Conservation (phyloP, 2,888 invertebrate species). For the Rhagophthalmus giganteus region DNA sequence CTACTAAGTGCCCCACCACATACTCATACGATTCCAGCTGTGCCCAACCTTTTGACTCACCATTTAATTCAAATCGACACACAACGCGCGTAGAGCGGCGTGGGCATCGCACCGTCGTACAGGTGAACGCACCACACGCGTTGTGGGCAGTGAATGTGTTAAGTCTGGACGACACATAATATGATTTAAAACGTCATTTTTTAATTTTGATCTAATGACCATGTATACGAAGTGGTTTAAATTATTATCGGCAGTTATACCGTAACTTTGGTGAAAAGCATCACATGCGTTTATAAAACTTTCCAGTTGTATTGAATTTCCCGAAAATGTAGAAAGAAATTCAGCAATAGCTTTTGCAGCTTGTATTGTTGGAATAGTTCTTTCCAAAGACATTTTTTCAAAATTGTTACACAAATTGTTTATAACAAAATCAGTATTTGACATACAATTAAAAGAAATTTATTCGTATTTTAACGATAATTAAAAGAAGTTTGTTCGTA, state of each 20-base stretch:
- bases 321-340: constrained; percentile 5
- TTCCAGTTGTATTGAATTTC: constrained; percentile 4
- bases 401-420: background rate
- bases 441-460: no score
- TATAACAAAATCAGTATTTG: no score
- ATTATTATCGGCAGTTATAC: constrained; percentile 7
- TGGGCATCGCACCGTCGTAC: no score
- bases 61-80: no score
- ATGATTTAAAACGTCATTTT: background rate
- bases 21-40: no score
- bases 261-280: constrained; percentile 3
- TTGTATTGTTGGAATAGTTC: constrained; percentile 7
- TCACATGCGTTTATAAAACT: constrained; percentile 5
- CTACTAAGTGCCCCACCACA: no score
- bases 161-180: constrained; percentile 11
- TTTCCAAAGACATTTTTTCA: constrained; percentile 3
- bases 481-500: no score
- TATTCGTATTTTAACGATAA: no score
- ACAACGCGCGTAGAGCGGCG: no score
- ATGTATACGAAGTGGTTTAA: constrained; percentile 5
- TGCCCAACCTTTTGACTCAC: no score
- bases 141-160: no score
- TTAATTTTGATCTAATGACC: constrained; percentile 1
- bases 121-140: no score
- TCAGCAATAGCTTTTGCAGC: constrained; percentile 16